phyloP scores from a whole-genome alignment of 2,797 vertebrate genomes.

The Triplophysa bombifrons region DNA sequence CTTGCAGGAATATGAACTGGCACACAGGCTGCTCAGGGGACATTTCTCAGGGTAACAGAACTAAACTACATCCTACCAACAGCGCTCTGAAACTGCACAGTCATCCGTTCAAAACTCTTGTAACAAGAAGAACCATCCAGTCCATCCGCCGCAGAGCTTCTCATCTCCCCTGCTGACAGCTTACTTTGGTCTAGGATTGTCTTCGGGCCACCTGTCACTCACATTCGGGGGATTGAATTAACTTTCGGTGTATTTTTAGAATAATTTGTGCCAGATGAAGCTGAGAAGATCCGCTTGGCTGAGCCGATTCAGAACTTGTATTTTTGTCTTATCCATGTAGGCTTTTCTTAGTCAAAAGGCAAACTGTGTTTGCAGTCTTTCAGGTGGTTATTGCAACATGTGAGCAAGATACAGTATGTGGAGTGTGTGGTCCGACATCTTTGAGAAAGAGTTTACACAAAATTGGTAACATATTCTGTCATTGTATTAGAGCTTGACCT shows the following conservation, averaged over 20 bases:
- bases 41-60: slow-evolving; percentile 4
- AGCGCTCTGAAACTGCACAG: slow-evolving; percentile 17
- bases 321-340: neutral
- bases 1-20: neutral
- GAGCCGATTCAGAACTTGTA: slow-evolving; percentile 9
- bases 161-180: slow-evolving; percentile 29
- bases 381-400: neutral
- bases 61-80: slow-evolving; percentile 1
- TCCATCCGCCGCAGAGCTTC: slow-evolving; percentile 27
- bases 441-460: neutral
- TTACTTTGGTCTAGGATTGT: slow-evolving; percentile 41
- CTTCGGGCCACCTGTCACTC: slow-evolving; percentile 55
- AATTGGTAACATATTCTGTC: neutral
- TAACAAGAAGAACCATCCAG: slow-evolving; percentile 34
- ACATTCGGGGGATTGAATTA: slow-evolving; percentile 23
- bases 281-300: slow-evolving; percentile 15
- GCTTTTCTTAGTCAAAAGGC: neutral
- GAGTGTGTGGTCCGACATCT: neutral
- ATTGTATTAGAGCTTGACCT: neutral
- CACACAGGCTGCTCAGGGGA: neutral
- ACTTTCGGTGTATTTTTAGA: slow-evolving; percentile 20
- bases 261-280: slow-evolving; percentile 26
- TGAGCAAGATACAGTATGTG: neutral
- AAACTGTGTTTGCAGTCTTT: neutral
- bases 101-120: slow-evolving; percentile 16